Evolutionary conservation across 2,888 invertebrate species (phyloP), one percentile per base, ranked within the genome.

Genomic region (Lepas anatifera): DNA sequence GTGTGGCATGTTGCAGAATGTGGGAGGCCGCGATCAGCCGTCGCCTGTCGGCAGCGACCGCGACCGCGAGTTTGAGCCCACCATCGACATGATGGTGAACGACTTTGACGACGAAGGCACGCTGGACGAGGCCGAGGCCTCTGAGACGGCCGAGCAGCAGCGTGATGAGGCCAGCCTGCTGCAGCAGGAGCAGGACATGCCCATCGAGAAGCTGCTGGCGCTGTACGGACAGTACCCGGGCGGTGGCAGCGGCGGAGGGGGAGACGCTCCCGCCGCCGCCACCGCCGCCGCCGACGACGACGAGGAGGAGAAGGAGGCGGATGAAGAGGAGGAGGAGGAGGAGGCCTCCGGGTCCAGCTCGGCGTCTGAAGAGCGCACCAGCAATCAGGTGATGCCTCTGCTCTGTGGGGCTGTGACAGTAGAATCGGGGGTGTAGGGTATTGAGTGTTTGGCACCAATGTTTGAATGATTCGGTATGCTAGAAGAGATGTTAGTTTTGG

Each of bases 21-120:
- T 22, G 35, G 35, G 32, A 32, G 58, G 58, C 22, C 58, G 58
- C 35, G 58, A 58, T 22, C 58, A 58, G 35, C 58, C 58, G 35
- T 58, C 58, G 58, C 58, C 58, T 18, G 58, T 35, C 6, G 58
- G 32, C 58, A 58, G 58, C 35, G 58, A 58, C 35, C 32, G 58
- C 32, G 83, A 83, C 74, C 78, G 80, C 70, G 84, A 84, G 77
- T 95, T 95, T 84, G 95, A 95, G 81, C 95, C 95, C 73, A 88
- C 92, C 74, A 88, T 93, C 79, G 95, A 95, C 81, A 94, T 96
- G 94, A 89, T 96, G 85, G 90, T 95, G 74, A 92, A 96, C 86
- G 96, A 96, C 81, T 95, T 92, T 82, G 97, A 97, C 81, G 96
- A 97, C 83, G 97, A 97, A 80, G 87, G 92, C 79, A 97, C 96